Evolutionary conservation across 1,140 invertebrate genomes (phyloP), one percentile per base, ranked within the genome.

Genomic region (Drosophila subpulchrella): DNA sequence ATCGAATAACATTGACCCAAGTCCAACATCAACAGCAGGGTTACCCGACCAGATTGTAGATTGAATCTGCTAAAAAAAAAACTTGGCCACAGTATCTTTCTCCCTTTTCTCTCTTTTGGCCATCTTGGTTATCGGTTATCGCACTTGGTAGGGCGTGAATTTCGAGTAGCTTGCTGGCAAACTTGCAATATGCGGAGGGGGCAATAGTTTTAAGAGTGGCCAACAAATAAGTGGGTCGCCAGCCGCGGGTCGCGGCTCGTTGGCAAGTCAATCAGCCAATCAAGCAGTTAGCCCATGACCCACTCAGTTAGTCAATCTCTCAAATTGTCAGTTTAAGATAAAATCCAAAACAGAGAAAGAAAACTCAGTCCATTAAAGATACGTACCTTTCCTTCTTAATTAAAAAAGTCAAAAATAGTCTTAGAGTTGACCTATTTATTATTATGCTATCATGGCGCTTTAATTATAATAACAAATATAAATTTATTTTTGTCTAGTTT

Each of bases 231-330:
- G 75, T 76, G 51, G 46, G 84, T 75, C 71, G 56, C 70, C 55
- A 68, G 70, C 58, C 68, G 60, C 54, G 66, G 75, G 75, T 70
- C 74, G 74, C 55, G 73, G 56, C 50, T 70, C 75, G 76, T 88
- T 67, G 82, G 70, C 78, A 83, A 86, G 83, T 86, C 83, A 82
- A 82, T 86, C 82, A 86, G 79, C 61, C 75, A 86, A 88, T 86
- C 82, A 88, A 59, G 61, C 10, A 34, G 34, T 30, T 30, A 46
- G 41, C 30, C 54, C 60, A 36, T 67, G 44, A 63, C 59, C 34
- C 44, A 39, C 32, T 41, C 24, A 65, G 34, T 62, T 12, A 62
- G 42, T 7, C 15, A 66, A n/a, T 65, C 7, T 32, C 10, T 58
- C 12, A 57, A 20, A 39, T 12, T 30, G 36, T 30, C 38, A 60